Base-by-base conservation (phyloP, 2,888 invertebrate genomes). In the Masnerella sp. region DNA sequence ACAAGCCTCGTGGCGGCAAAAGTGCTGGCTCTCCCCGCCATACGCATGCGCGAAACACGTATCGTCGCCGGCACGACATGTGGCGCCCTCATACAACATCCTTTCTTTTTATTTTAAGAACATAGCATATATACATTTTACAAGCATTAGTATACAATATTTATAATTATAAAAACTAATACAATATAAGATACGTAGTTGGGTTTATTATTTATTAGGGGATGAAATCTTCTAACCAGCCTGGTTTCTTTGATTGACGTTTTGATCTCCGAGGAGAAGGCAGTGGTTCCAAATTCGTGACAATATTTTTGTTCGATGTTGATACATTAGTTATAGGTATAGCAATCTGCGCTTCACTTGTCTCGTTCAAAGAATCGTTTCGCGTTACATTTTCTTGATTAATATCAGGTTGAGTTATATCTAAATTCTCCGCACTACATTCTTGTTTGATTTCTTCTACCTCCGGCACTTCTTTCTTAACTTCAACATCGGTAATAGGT, bases 41-140 rank as follows among this genome's bases (percentile, higher is more conserved):
- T 7, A 7, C 25, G 25, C 25, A 7, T 25, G 25, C 7, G 25
- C 7, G 25, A 7, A 25, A 7, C 25, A 4, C 25, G 25, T 7
- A 25, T 7, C 5, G 32, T 32, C 2, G n/a, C 32, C 32, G n/a
- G n/a, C 32, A n/a, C n/a, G 32, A 9, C n/a, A 32, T 2, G 42
- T n/a, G 42, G 43, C 43, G 43, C 43, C 22, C 22, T 25, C 22
- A 43, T 8, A 43, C 25, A 43, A 43, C 43, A 43, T 22, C 22
- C 11, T n/a, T 43, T 43, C 43, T 11, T 22, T 43, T 43, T 43
- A 43, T 43, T 43, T n/a, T n/a, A 20, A 42, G 20, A n/a, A n/a
- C n/a, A n/a, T n/a, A n/a, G n/a, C n/a, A n/a, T n/a, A n/a, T n/a
- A n/a, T n/a, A n/a, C n/a, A n/a, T 2, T 40, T 42, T 20, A 20